phyloP scores from a whole-genome alignment of 2,888 invertebrate species.

The Calliopum simillimum region DNA sequence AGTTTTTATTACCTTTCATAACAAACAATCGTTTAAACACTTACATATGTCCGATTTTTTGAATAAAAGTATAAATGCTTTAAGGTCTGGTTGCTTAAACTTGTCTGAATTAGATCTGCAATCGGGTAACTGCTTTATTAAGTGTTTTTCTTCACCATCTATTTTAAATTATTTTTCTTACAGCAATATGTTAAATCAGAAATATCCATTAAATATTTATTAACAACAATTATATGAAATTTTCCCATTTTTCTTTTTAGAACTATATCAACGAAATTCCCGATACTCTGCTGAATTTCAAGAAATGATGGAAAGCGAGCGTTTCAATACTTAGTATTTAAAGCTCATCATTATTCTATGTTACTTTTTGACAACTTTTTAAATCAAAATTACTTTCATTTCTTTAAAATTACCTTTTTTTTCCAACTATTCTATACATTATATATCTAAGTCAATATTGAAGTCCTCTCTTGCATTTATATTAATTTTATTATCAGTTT shows the following conservation, averaged over 20 bases:
- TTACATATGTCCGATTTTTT: too few species aligned
- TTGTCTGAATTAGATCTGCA: too few species aligned
- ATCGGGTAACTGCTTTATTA: too few species aligned
- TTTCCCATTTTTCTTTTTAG: conserved; percentile 56
- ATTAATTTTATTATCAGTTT: neutral
- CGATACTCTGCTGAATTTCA: conserved; percentile 66
- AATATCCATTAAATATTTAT: too few species aligned
- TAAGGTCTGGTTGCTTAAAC: too few species aligned
- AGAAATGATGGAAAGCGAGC: conserved; percentile 55
- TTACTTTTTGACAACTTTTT: too few species aligned
- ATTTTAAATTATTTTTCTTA: too few species aligned
- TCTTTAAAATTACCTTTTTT: neutral
- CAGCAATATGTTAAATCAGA: too few species aligned
- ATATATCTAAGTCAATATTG: conserved; percentile 42
- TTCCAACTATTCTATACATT: neutral
- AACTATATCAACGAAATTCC: conserved; percentile 68
- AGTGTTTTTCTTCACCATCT: too few species aligned
- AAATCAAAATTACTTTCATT: neutral
- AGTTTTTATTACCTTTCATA: too few species aligned
- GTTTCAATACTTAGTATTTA: conserved; percentile 1
- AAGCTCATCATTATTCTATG: neutral
- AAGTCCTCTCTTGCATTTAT: conserved; percentile 23
- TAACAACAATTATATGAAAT: neutral
- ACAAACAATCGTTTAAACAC: too few species aligned
- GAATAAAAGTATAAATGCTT: too few species aligned